phyloP scores from a whole-genome alignment of 2,888 invertebrate species.

The Dasysyrphus albostriatus region DNA sequence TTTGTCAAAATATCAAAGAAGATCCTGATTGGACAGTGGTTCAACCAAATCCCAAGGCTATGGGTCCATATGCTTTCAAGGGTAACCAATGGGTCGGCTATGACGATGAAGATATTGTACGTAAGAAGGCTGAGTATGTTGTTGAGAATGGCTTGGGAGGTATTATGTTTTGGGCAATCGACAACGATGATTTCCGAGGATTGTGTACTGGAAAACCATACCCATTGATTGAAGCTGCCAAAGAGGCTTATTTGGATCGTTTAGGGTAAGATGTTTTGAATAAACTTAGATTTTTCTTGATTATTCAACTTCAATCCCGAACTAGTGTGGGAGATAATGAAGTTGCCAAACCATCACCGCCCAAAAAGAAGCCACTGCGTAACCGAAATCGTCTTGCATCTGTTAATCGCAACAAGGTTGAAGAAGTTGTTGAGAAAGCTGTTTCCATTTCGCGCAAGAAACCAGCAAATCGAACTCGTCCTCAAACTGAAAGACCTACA shows the following conservation, averaged over 20 bases:
- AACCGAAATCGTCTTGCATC: slow-evolving; percentile 80
- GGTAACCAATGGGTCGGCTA: slow-evolving; percentile 97
- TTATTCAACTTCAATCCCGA: background rate
- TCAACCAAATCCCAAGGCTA: slow-evolving; percentile 91
- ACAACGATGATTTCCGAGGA: slow-evolving; percentile 97
- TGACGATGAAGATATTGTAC: slow-evolving; percentile 93
- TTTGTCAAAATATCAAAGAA: slow-evolving; percentile 92
- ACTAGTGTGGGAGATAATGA: slow-evolving; percentile 82
- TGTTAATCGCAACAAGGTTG: slow-evolving; percentile 78
- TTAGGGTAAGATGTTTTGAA: slow-evolving; percentile 85
- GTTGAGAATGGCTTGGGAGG: slow-evolving; percentile 93
- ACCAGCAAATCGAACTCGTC: slow-evolving; percentile 70
- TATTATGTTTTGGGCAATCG: slow-evolving; percentile 88
- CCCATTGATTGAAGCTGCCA: slow-evolving; percentile 95
- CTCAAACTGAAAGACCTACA: slow-evolving; percentile 72
- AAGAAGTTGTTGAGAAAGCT: slow-evolving; percentile 77
- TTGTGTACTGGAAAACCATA: slow-evolving; percentile 93
- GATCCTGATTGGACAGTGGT: slow-evolving; percentile 92
- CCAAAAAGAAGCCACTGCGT: slow-evolving; percentile 80
- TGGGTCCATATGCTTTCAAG: slow-evolving; percentile 95
- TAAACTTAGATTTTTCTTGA: rapidly evolving
- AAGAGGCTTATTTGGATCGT: slow-evolving; percentile 89
- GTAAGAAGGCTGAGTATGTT: slow-evolving; percentile 93
- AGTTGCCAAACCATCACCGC: slow-evolving; percentile 80
- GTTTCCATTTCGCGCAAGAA: slow-evolving; percentile 76